Evolutionary conservation across 2,888 invertebrate species (phyloP).

Genomic region (Tachina grossa): DNA sequence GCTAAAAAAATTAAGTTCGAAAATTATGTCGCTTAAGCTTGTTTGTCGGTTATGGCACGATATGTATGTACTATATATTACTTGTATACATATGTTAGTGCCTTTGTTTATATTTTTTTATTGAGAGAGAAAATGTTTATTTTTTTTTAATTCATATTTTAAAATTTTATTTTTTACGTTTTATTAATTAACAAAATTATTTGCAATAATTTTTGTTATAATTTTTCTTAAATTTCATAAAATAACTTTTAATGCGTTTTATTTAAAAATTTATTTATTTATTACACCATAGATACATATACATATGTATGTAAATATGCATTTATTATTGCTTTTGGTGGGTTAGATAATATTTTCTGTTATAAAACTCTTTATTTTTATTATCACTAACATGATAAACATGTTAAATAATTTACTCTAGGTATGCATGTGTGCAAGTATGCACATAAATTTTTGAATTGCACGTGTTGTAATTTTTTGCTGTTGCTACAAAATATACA

Average conservation of each 20-base stretch:
- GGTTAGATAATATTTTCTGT: constrained; percentile 38
- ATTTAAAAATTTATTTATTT: constrained; percentile 17
- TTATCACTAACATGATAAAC: not conserved
- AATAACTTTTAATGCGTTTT: not conserved
- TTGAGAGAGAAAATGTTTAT: not conserved
- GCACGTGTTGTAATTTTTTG: constrained; percentile 1
- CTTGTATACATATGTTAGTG: not conserved
- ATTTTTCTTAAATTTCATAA: not conserved
- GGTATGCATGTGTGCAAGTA: no score
- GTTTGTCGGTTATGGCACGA: no score
- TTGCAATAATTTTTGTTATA: not conserved
- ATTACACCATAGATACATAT: not conserved
- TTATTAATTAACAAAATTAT: not conserved
- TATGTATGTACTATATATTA: not conserved
- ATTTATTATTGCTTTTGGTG: constrained; percentile 3
- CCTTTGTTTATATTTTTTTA: constrained; percentile 34
- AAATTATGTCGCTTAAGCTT: no score
- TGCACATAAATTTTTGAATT: not conserved
- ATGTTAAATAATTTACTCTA: not conserved
- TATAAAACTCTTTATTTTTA: constrained; percentile 18
- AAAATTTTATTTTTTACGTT: not conserved
- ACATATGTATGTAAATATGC: no score
- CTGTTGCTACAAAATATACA: not conserved
- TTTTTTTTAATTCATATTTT: not conserved
- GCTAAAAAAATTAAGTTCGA: no score